phyloP scores from a whole-genome alignment of 1,140 invertebrate species.

The Cylas formicarius region DNA sequence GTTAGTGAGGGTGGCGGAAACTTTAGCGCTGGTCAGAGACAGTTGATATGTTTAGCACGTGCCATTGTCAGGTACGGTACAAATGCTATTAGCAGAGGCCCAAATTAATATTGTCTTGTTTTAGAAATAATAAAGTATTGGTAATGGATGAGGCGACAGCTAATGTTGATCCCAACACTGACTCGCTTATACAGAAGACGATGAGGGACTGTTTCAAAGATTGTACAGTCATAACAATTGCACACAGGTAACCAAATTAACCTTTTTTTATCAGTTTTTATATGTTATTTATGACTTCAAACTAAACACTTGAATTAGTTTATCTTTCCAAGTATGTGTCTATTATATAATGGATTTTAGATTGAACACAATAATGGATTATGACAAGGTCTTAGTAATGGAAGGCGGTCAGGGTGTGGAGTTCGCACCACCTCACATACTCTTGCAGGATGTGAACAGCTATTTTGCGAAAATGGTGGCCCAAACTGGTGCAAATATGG shows the following conservation, averaged over 20 bases:
- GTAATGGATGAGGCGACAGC: constrained; percentile 74
- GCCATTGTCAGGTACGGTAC: constrained; percentile 50
- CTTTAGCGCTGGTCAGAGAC: constrained; percentile 73
- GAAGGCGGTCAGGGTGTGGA: constrained; percentile 35
- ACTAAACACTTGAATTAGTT: no score
- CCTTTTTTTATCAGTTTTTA: no score
- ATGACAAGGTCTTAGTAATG: constrained; percentile 40
- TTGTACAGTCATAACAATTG: constrained; percentile 76
- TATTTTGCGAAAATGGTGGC: constrained; percentile 62
- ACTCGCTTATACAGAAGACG: constrained; percentile 61
- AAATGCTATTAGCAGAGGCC: no score
- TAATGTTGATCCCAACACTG: constrained; percentile 63
- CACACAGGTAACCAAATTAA: constrained; percentile 74
- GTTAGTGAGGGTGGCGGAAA: constrained; percentile 61
- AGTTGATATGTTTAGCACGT: constrained; percentile 70
- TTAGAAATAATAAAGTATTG: constrained; percentile 66
- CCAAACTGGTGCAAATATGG: constrained; percentile 45
- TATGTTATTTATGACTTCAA: no score
- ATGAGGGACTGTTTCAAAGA: constrained; percentile 59
- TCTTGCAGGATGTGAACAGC: constrained; percentile 43
- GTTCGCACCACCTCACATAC: constrained; percentile 34
- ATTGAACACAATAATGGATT: constrained; percentile 70
- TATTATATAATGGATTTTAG: no score
- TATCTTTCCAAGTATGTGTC: no score
- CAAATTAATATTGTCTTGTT: constrained; percentile 7